Base-by-base conservation (phyloP, 2,113 vertebrate species). In the Tympanuchus pallidicinctus region DNA sequence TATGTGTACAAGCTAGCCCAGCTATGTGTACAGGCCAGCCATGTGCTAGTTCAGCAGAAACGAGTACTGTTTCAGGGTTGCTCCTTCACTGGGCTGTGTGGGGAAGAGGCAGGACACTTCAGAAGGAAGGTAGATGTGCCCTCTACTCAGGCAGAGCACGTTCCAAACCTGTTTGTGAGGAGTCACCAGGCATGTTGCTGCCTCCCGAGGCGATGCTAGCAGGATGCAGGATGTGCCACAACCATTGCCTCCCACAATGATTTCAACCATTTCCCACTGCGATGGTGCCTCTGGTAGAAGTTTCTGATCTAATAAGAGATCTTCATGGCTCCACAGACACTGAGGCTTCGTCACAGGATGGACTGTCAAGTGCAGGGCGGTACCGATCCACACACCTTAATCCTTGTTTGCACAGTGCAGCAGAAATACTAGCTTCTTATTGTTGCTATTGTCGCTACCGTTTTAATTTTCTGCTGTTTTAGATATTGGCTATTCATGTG, bases 1-100 rank as follows among this genome's bases (percentile, higher is more conserved):
- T 0, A 0, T 45, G 48, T 2, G 1, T 72, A 48, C 0, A 1
- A 84, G 15, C n/a, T 34, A 65, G 66, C 25, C 65, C 70, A 82
- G 63, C 40, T 0, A 0, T 45, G 48, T 2, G 1, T 72, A 48
- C 0, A 1, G 13, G 32, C 34, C 28, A 71, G 10, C 52, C 57
- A 34, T 10, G 4, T 27, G 67, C 10, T 18, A n/a, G 36, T 81
- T 57, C 61, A 74, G 54, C 27, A 59, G 40, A 82, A 90, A 30
- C 25, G 1, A 59, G 25, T 70, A 82, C 32, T 79, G 22, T 56
- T 66, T 19, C 2, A n/a, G n/a, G 13, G 7, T 56, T 93, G 56
- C 42, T 63, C 38, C 56, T 75, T 34, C 50, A 5, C 7, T 24
- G 34, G 43, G 16, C 57, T 59, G 50, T 34, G 13, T 75, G 40